These are phyloP conservation scores for Pseudorhombus dupliciocellatus DNA, from an alignment of 2,113 vertebrate genomes.

Conservation along the genomic window DNA sequence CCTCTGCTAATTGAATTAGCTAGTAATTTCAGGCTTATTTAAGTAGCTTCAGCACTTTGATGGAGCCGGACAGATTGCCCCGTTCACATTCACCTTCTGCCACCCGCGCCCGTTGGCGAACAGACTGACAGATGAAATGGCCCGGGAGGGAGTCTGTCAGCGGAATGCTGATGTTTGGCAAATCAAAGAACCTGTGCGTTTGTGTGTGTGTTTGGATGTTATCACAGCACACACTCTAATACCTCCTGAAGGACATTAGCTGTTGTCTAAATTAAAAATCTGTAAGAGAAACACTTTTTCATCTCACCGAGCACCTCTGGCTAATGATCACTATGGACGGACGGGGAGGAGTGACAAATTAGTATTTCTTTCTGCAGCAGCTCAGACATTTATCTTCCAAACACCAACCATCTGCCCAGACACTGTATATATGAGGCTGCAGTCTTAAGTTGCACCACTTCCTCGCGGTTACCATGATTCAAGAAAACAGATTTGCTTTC, in stretches of 20 bases:
- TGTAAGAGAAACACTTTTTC: conserved; percentile 55
- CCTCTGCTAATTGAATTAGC: conserved; percentile 71
- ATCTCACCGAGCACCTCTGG: conserved; percentile 59
- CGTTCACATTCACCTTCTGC: conserved; percentile 29
- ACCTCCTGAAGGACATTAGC: conserved; percentile 67
- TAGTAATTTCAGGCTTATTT: conserved; percentile 70
- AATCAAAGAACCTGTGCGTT: conserved; percentile 21
- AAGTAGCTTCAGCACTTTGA: conserved; percentile 46
- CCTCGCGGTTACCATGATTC: conserved; percentile 15
- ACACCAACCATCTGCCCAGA: conserved; percentile 8
- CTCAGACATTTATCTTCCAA: conserved; percentile 48
- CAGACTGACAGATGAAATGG: conserved; percentile 31
- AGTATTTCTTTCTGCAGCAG: conserved; percentile 37
- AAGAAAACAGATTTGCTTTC: conserved; percentile 43
- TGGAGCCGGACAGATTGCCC: conserved; percentile 47
- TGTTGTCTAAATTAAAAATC: conserved; percentile 82
- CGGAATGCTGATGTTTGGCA: conserved; percentile 39
- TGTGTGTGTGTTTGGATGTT: conserved; percentile 4
- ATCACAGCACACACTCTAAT: conserved; percentile 51
- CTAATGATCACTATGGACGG: conserved; percentile 55
- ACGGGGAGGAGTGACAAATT: conserved; percentile 45
- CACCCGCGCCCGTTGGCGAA: conserved; percentile 34
- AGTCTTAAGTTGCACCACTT: conserved; percentile 8
- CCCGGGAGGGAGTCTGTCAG: conserved; percentile 34
- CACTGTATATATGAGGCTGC: conserved; percentile 16